Evolutionary conservation across 1,140 invertebrate species (phyloP), one percentile per base, ranked within the genome.

Genomic region (Cyclina sinensis): DNA sequence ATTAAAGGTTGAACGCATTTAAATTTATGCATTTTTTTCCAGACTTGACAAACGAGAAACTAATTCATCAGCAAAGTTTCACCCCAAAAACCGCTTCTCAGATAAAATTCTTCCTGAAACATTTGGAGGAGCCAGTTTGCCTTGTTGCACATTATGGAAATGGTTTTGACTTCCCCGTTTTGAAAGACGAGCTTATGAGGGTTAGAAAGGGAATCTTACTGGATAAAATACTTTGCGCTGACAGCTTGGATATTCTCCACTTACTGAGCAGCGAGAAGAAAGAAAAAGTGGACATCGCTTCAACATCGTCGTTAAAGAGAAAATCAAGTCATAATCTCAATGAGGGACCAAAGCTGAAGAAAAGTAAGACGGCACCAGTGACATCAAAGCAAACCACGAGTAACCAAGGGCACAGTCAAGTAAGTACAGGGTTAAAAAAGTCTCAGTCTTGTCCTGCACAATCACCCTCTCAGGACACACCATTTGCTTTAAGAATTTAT

Each of bases 141-240:
- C 94, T 98, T n/a, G 95, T 98, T 7, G 97, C 97, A 9, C 97
- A 98, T 89, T 98, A 98, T 96, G 98, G 98, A 16, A 96, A 97
- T 92, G 85, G 76, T 14, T 98, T 98, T 96, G 98, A 98, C 95
- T 98, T 97, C 95, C 97, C 97, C 43, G 96, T 98, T 82, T 92
- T 98, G 11, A 95, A 96, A 89, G 95, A 96, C n/a, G 97, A 97
- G 59, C 85, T 95, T 35, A 43, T 70, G 27, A 57, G 78, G 27
- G 68, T 88, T 4, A 68, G 83, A 14, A 30, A 83, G 21, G 24
- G 32, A 43, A 39, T 94, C 18, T 83, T 91, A 5, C n/a, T 57
- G 16, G 35, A 35, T n/a, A 65, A 90, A 32, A 24, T 94, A 9
- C 48, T 93, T 1, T 95, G 94, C 91, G 92, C 91, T 4, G 94